These are phyloP conservation scores for Pseudococcus viburni DNA, from an alignment of 2,888 invertebrate genomes.

Conservation along the genomic window DNA sequence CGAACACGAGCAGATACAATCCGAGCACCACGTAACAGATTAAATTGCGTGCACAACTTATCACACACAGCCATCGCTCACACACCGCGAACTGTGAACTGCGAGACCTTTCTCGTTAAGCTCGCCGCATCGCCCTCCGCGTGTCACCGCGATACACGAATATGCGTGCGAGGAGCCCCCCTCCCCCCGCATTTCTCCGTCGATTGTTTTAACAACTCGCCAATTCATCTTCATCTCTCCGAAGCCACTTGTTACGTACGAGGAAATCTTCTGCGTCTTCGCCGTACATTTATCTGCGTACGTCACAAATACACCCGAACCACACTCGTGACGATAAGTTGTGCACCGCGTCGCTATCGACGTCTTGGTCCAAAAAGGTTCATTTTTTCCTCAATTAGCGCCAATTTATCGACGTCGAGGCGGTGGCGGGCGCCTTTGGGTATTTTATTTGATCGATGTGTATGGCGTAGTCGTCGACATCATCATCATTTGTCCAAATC, in stretches of 20 bases:
- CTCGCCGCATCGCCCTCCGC: neutral
- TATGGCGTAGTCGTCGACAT: neutral
- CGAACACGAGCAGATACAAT: constrained; percentile 13
- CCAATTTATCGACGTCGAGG: neutral
- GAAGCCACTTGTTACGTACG: neutral
- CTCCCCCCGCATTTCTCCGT: neutral
- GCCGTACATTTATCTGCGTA: neutral
- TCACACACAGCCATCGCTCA: constrained; percentile 17
- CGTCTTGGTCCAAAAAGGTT: neutral
- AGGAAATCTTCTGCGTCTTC: neutral
- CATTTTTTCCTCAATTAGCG: constrained; percentile 31
- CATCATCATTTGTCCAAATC: constrained; percentile 23
- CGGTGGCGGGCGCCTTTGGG: neutral
- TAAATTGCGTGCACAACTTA: constrained; percentile 49
- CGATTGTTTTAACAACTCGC: constrained; percentile 22
- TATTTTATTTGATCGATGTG: neutral
- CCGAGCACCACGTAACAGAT: neutral
- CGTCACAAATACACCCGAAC: neutral
- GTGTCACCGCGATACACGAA: neutral
- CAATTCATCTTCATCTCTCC: constrained; percentile 24
- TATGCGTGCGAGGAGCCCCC: neutral
- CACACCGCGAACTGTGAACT: constrained; percentile 10
- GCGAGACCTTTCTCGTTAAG: neutral
- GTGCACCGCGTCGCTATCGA: neutral
- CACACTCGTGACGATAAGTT: neutral